Base-by-base conservation (phyloP, 2,888 invertebrate species). In the Ormia ochracea region DNA sequence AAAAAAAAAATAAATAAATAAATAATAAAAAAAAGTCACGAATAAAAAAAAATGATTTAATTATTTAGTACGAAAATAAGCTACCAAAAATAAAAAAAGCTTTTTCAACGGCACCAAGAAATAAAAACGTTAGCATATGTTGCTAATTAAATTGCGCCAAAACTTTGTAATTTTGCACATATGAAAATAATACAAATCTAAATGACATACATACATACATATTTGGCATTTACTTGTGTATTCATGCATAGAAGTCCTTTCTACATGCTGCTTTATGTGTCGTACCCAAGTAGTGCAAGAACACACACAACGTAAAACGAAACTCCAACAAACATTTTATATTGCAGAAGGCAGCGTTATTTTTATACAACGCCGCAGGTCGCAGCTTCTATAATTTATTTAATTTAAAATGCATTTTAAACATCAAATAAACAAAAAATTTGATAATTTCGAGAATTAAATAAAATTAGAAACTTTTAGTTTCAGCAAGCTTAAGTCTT, bases 81-180 rank as follows among this genome's bases (percentile, higher is more conserved):
- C 19, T 7, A 4, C 0, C 0, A 31, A 23, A 63, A 26, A 14
- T 1, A 14, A 65, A 17, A 2, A 26, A n/a, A n/a, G n/a, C n/a
- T 19, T 28, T 38, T 28, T 36, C 10, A 31, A 36, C 56, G 33
- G 26, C 23, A 41, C n/a, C 10, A 56, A 54, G 2, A 23, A 26
- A 52, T 19, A 6, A 23, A 69, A 69, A 66, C 36, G 54, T 31
- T 73, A 76, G 68, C 80, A 80, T 80, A 76, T 76, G 76, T 56
- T 76, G 65, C 65, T 21, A 75, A 72, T 66, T 72, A 48, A 80
- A 72, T 73, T 68, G 80, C 80, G 80, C 80, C 80, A 80, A 80
- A 78, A 31, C 63, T 4, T 19, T 26, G 14, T 54, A 54, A 58
- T 58, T 36, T 28, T 41, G 7, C 7, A 56, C 12, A 14, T 41